Conservation (phyloP, 2,888 invertebrate genomes). For the Lottia gigantea region DNA sequence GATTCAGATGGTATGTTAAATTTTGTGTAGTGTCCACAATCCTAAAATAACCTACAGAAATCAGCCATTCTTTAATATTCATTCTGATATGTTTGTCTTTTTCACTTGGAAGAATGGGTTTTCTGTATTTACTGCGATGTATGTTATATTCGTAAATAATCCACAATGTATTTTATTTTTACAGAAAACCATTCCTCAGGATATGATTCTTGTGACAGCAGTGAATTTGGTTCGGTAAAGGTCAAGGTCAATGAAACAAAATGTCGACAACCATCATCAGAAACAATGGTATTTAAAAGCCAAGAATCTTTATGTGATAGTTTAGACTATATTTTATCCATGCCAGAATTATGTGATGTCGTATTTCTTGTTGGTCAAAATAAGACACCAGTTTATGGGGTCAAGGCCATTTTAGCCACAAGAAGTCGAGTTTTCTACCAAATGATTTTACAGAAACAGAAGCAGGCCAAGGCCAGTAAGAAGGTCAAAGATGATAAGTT, state of each 20-base stretch:
- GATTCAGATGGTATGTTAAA: conserved; percentile 3
- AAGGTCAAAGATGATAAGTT: neutral
- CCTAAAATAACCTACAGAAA: neutral
- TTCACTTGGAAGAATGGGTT: neutral
- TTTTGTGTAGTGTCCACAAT: neutral
- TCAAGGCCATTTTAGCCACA: neutral
- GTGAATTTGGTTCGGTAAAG: neutral
- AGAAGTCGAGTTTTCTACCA: conserved; percentile 3
- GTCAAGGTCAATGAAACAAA: too few species aligned
- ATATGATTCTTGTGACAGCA: conserved; percentile 6
- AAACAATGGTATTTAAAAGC: conserved; percentile 7
- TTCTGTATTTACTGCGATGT: too few species aligned
- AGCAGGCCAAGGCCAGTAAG: neutral
- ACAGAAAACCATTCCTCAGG: neutral
- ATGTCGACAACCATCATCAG: neutral
- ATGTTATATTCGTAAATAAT: neutral
- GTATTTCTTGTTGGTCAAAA: neutral
- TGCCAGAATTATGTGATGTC: neutral
- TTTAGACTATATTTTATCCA: neutral
- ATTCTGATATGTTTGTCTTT: too few species aligned
- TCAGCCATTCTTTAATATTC: neutral
- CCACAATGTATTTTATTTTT: neutral
- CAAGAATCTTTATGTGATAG: neutral
- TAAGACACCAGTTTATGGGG: neutral
- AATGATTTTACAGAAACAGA: neutral